Evolutionary conservation across 2,797 vertebrate genomes (phyloP), one percentile per base, ranked within the genome.

Genomic region (Cygnus olor): DNA sequence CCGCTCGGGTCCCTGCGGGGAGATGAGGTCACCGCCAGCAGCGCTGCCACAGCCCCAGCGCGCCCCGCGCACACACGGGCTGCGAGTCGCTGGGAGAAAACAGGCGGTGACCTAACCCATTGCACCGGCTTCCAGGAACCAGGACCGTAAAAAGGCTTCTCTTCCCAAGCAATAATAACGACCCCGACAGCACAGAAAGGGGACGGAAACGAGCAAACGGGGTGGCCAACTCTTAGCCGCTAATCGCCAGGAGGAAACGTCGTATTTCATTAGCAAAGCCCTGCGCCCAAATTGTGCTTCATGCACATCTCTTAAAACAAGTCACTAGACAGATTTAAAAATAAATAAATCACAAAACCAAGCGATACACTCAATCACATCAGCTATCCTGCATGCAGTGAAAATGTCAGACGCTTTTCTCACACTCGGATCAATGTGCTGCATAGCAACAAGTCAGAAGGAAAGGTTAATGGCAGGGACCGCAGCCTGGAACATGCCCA

Each of bases 371-470:
- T 78, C 16, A 9, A 83, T 34, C 9, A 3, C 49, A 58, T 51
- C 25, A 83, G 45, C 54, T 85, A 30, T 32, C 14, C 27, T 36
- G 34, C 5, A 32, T 14, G n/a, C 1, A 92, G 86, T 19, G 78
- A 92, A 92, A 93, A 87, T 18, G 54, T 93, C 81, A 85, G 79
- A 85, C 40, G 10, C 69, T 92, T 61, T 94, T 94, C 94, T 96
- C 96, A 93, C 91, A 88, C 88, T 66, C 28, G 38, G 13, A 88
- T 51, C 92, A 78, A 47, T 2, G 72, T 71, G 83, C 91, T 91
- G 94, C 95, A 87, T 89, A 96, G 95, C 95, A 97, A 97, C 93
- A 95, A 94, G 93, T 94, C 95, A 95, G 94, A 94, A 92, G 58
- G 93, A 90, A 96, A 96, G 96, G 94, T 95, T 94, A 95, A 93